Conservation (phyloP, 2,797 vertebrate species). For the Corythornis leucogaster region DNA sequence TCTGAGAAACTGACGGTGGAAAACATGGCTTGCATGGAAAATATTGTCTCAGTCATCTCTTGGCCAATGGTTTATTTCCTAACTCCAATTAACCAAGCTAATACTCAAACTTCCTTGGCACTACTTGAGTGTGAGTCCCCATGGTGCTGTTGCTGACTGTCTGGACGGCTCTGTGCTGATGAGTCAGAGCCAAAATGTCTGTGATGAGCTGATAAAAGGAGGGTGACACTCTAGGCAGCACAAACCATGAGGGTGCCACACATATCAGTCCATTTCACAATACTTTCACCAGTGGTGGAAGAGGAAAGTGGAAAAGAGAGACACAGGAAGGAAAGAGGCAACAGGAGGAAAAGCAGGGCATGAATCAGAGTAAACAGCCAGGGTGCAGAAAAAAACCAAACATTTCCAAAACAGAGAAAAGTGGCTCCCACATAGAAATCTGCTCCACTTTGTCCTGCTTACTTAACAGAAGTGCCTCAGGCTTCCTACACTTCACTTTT, state of each 20-base stretch:
- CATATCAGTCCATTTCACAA: background rate
- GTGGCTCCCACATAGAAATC: background rate
- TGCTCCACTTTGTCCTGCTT: background rate
- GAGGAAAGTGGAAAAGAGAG: background rate
- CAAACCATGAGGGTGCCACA: background rate
- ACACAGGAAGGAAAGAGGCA: background rate
- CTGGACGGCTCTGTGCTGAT: background rate
- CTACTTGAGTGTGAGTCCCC: background rate
- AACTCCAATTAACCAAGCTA: background rate
- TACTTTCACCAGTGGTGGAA: background rate
- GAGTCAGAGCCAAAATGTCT: background rate
- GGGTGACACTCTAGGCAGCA: background rate
- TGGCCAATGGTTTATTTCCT: conserved; percentile 34
- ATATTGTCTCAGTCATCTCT: background rate
- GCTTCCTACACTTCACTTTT: background rate
- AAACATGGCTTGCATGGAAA: conserved; percentile 52
- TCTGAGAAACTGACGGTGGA: background rate
- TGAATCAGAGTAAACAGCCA: background rate
- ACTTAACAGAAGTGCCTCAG: background rate
- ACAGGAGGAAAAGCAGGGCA: background rate
- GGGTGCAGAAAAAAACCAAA: background rate
- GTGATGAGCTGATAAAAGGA: conserved; percentile 7
- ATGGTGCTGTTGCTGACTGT: background rate
- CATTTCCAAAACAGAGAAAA: background rate
- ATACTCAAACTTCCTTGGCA: conserved; percentile 20